Evolutionary conservation across 1,140 invertebrate species (phyloP), one percentile per base, ranked within the genome.

Genomic region (Caenorhabditis remanei): DNA sequence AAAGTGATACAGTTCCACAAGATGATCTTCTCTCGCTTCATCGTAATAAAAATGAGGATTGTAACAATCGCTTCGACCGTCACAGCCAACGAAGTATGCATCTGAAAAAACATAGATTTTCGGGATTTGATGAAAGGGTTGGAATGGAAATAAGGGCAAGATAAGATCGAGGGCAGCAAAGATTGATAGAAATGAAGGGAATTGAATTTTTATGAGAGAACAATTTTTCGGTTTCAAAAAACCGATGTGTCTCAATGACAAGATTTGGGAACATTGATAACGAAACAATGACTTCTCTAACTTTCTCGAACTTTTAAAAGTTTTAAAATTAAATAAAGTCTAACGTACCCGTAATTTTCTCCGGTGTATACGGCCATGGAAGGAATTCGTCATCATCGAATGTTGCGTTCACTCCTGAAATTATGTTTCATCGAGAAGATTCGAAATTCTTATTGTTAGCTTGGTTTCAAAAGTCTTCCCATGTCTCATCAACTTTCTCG

Each of bases 11-110:
- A 86, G 67, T 55, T 55, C 63, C 19, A 50, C 40, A 21, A 75
- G 43, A 79, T 86, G 53, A 19, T 71, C 61, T 48, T 86, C 85
- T 79, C 85, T 79, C 19, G 58, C 85, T 19, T 86, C 65, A 19
- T 84, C 83, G 83, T 84, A 84, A 84, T 84, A 84, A 21, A 79
- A 79, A 3, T n/a, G 14, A 5, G 71, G 43, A 50, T 79, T 79
- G 71, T 79, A 79, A 50, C 71, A 79, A 50, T 79, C 71, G 21
- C 8, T 43, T 48, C 71, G 71, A 41, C 71, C 71, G 46, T 79
- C 71, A 79, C 71, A 79, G 19, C 46, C 46, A 50, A 79, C 71
- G 46, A 79, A 79, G n/a, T 79, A 79, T 9, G 71, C 71, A 79
- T 79, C 71, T 79, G 71, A 46, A 50, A 79, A 48, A 4, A 32